Base-by-base conservation (phyloP, 1,140 invertebrate genomes). In the Drosophila aff. region DNA sequence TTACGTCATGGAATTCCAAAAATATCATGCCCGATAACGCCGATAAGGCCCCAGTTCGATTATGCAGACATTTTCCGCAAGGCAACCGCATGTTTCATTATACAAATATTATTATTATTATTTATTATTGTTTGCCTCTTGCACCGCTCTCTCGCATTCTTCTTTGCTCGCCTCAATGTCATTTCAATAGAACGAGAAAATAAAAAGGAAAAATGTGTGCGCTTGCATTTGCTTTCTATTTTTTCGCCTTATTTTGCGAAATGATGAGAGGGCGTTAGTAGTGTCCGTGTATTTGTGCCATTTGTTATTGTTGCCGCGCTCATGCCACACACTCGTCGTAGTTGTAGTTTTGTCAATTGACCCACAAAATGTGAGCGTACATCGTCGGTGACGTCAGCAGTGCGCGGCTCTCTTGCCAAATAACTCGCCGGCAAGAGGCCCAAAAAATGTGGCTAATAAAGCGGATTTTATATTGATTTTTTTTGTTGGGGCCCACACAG, bases 1-100 rank as follows among this genome's bases (percentile, higher is more conserved):
- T 87, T 89, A 84, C 84, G 84, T 87, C 84, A 89, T 81, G 72
- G 46, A 80, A 89, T 89, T 81, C 84, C 84, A 87, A 79, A 82
- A 79, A 79, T 82, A 80, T 61, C 44, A 53, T 65, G 47, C 55
- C 43, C 65, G 84, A 87, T 87, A 89, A 81, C 57, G 67, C 53
- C 62, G 47, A 62, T 77, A 84, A 68, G 73, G 55, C 13, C 60
- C 43, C 43, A 44, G 46, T 58, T 68, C 55, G 80, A 77, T 85
- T 77, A 74, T 72, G 67, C 67, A 71, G 67, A 71, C 67, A 57
- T 57, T 57, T 71, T 71, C 36, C 21, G 66, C 38, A 18, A 43
- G 36, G 16, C 38, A 38, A 23, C 59, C 33, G 61, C 61, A 59
- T 76, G 62, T 21, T 75, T 52, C 15, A 16, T 64, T 55, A 64